Conservation (phyloP, 2,888 invertebrate genomes). For the Thera obeliscata region DNA sequence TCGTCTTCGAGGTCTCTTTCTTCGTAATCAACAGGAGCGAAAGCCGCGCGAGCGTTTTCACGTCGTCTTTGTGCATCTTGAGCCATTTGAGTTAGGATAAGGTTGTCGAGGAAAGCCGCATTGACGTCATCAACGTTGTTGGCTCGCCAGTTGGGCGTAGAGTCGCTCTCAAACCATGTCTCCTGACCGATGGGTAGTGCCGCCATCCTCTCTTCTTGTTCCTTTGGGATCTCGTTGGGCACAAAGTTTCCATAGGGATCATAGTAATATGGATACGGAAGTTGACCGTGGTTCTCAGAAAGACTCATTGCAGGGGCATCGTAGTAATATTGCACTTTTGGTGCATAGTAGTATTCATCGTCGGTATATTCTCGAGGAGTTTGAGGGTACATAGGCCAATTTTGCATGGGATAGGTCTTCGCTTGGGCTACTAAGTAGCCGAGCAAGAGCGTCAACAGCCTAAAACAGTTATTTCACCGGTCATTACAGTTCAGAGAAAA, state of each 20-base stretch:
- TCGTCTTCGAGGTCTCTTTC: conserved; percentile 84
- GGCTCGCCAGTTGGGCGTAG: conserved; percentile 70
- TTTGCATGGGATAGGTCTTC: conserved; percentile 73
- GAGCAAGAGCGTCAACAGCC: conserved; percentile 70
- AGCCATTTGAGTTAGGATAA: conserved; percentile 87
- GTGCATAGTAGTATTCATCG: conserved; percentile 84
- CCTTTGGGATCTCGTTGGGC: conserved; percentile 84
- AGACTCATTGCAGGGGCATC: conserved; percentile 67
- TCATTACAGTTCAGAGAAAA: conserved; percentile 12
- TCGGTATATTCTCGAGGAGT: conserved; percentile 78
- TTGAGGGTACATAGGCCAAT: conserved; percentile 81
- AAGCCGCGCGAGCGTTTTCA: conserved; percentile 75
- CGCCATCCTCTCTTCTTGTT: conserved; percentile 86
- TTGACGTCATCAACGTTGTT: conserved; percentile 82
- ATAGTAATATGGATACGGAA: conserved; percentile 75
- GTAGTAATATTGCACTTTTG: conserved; percentile 80
- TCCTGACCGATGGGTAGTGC: conserved; percentile 87
- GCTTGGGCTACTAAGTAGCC: conserved; percentile 79
- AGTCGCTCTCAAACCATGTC: conserved; percentile 86
- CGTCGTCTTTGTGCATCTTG: conserved; percentile 82
- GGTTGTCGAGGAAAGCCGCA: conserved; percentile 87
- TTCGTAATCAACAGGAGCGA: conserved; percentile 72
- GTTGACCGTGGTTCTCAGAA: conserved; percentile 72
- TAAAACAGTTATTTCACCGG: conserved; percentile 55
- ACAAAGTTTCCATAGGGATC: conserved; percentile 78